phyloP scores from a whole-genome alignment of 1,140 invertebrate species.

The Thaumatotibia leucotreta region DNA sequence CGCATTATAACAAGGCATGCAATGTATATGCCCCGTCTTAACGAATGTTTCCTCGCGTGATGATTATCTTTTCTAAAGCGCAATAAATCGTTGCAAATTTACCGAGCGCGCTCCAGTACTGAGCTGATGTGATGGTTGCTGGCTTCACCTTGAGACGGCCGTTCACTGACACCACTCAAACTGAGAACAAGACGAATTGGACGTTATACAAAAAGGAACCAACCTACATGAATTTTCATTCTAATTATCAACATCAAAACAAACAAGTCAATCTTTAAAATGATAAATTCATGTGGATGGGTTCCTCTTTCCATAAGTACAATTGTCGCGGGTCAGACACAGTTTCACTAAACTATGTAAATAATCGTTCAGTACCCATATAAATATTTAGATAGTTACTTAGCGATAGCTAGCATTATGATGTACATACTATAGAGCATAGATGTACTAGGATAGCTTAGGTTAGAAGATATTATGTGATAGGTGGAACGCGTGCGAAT shows the following conservation, averaged over 20 bases:
- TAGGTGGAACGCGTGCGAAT: not conserved
- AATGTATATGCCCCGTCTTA: conserved; percentile 1
- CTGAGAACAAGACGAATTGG: too few species aligned
- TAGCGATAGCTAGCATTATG: conserved; percentile 1
- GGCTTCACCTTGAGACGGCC: not conserved
- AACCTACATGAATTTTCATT: too few species aligned
- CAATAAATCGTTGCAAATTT: not conserved
- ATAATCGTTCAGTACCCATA: conserved; percentile 4
- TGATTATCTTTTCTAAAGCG: not conserved
- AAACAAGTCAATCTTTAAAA: too few species aligned
- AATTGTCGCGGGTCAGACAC: not conserved
- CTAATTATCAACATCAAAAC: too few species aligned
- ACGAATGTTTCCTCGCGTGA: not conserved
- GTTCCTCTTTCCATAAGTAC: too few species aligned
- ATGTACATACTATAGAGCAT: not conserved
- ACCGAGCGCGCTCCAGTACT: not conserved
- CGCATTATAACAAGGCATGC: not conserved
- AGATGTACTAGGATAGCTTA: not conserved
- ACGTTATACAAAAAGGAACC: too few species aligned
- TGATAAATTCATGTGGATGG: too few species aligned
- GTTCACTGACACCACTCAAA: not conserved
- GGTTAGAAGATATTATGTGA: conserved; percentile 7
- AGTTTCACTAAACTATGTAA: not conserved
- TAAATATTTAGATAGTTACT: conserved; percentile 8
- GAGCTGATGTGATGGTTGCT: not conserved